Conservation (phyloP, 2,797 vertebrate species). For the Margarornis squamiger region DNA sequence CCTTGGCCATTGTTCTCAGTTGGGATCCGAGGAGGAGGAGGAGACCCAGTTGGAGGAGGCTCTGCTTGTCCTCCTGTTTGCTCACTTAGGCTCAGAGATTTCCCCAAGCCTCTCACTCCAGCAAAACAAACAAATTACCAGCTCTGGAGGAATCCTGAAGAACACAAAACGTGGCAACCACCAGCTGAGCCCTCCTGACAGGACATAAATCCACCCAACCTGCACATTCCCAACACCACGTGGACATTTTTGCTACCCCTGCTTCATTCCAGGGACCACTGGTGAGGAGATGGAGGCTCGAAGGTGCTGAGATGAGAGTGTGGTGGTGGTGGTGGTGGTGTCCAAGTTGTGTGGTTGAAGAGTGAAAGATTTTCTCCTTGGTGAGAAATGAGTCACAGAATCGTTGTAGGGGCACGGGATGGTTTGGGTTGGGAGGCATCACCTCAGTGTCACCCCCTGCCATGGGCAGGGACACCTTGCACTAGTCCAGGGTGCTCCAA, state of each 20-base stretch:
- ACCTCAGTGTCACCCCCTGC: neutral
- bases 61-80: neutral
- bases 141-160: neutral
- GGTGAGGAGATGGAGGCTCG: neutral
- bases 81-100: neutral
- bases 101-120: neutral
- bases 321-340: too few relatives aligned
- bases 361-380: neutral
- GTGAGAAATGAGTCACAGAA: neutral
- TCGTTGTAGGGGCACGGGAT: neutral
- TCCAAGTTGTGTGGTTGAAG: neutral
- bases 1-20: neutral
- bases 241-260: rapidly evolving
- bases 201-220: neutral
- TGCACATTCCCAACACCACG: rapidly evolving
- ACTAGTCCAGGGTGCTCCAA: neutral
- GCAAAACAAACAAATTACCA: neutral
- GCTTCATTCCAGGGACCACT: neutral
- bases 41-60: neutral
- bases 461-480: neutral
- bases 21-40: neutral
- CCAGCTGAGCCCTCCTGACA: neutral
- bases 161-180: neutral
- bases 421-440: neutral
- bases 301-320: rapidly evolving